phyloP scores from a whole-genome alignment of 2,113 vertebrate genomes.

The Kryptolebias marmoratus region DNA sequence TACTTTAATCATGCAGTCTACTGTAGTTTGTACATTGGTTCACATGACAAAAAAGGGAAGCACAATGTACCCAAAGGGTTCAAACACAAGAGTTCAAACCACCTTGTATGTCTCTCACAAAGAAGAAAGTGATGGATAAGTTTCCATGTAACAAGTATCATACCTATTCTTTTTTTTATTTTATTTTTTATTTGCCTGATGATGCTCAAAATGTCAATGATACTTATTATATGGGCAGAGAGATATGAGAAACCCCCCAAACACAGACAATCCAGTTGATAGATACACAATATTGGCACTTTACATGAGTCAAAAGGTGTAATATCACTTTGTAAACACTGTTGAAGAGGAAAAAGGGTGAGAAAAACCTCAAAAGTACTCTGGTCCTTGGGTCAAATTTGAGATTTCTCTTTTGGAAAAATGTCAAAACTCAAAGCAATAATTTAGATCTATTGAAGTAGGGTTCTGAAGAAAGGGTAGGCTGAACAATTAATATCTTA shows the following conservation, averaged over 20 bases:
- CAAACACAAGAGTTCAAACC: constrained; percentile 68
- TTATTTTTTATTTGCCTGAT: constrained; percentile 33
- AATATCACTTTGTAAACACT: constrained; percentile 61
- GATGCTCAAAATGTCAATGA: constrained; percentile 42
- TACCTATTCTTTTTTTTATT: constrained; percentile 14
- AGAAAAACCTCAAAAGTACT: constrained; percentile 68
- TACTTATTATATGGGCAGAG: constrained; percentile 77
- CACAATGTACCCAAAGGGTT: constrained; percentile 72
- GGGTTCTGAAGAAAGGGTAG: neutral
- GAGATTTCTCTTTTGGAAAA: constrained; percentile 11
- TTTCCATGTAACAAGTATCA: constrained; percentile 74
- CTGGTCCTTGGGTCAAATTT: constrained; percentile 56
- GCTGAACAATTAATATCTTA: neutral
- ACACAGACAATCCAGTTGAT: constrained; percentile 87
- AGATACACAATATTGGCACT: constrained; percentile 88
- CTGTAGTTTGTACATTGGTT: constrained; percentile 70
- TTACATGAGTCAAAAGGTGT: constrained; percentile 79
- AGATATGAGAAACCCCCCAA: constrained; percentile 58
- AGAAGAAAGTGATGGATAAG: constrained; percentile 54
- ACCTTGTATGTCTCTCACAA: constrained; percentile 55
- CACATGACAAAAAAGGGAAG: constrained; percentile 76
- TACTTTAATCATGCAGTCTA: constrained; percentile 78
- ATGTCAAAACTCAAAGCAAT: neutral
- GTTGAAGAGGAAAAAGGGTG: constrained; percentile 45
- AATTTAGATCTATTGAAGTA: neutral